Percentiles rank a stretch among this genome's conserved stretches.
These are phyloP conservation scores for Ectemnius continuus DNA, from an alignment of 2,888 invertebrate species.

Conservation along the genomic window DNA sequence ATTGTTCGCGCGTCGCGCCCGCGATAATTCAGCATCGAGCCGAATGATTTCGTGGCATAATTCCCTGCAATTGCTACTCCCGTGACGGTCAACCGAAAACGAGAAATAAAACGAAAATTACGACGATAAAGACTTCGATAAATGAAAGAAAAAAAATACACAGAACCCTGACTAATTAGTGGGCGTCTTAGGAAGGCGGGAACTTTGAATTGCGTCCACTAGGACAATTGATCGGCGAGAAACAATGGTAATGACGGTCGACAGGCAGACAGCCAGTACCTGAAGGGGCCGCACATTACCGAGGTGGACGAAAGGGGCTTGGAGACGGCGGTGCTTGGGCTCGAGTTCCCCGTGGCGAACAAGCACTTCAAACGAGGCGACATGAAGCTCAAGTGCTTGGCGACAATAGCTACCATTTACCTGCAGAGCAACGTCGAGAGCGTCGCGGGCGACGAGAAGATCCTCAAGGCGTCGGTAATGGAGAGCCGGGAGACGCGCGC, in stretches of 20 bases:
- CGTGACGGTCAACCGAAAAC: too few species aligned
- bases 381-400: constrained; percentile 92
- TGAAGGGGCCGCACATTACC: constrained; percentile 78
- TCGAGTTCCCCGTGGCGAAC: constrained; percentile 88
- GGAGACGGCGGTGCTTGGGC: constrained; percentile 86
- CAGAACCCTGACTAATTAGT: too few species aligned
- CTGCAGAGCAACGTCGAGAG: constrained; percentile 92
- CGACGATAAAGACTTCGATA: too few species aligned
- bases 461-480: constrained; percentile 70
- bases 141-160: too few species aligned
- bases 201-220: background rate
- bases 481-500: constrained; percentile 72
- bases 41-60: too few species aligned
- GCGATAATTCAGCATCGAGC: too few species aligned
- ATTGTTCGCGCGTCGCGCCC: too few species aligned
- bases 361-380: constrained; percentile 91
- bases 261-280: constrained; percentile 65
- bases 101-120: too few species aligned
- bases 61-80: too few species aligned
- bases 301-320: constrained; percentile 81
- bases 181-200: background rate
- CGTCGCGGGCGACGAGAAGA: constrained; percentile 85
- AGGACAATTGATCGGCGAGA: background rate
- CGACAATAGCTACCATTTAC: constrained; percentile 91
- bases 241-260: constrained; percentile 23